Base-by-base conservation (phyloP, 2,113 vertebrate species). In the Trinectes maculatus region DNA sequence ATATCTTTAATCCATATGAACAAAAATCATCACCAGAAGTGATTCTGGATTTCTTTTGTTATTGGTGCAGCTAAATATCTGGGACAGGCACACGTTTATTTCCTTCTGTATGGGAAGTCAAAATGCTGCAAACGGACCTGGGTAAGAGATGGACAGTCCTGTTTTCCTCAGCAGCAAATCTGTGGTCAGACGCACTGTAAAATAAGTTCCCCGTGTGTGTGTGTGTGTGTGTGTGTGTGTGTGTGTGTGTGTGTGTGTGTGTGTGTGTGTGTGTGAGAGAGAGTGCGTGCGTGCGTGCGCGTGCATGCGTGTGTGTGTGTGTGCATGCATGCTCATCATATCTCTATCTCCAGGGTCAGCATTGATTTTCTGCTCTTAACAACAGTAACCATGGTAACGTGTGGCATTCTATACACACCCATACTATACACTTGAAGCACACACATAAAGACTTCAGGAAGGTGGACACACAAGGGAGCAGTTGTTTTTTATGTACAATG, bases 351-450 rank as follows among this genome's bases (percentile, higher is more conserved):
- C 3, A 16, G 64, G 74, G 51, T 79, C 78, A 82, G 55, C 65
- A 79, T 79, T 79, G 74, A 84, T 88, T 87, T 77, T 75, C 74
- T 70, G 22, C 59, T 69, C 72, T 75, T 71, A 60, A 80, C 60
- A 62, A 69, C 42, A 7, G 74, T 75, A 66, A 59, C 80, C 65
- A 75, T 79, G 63, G 85, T 53, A 87, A 87, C 72, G 7, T 7
- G 5, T n/a, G 57, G 33, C 67, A 47, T 49, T 62, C 0, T 60
- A 79, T 69, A 75, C 40, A 61, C 31, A 49, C 36, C 40, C 34
- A 2, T 63, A 66, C 62, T 63, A 78, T 70, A 70, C n/a, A 1
- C 42, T 25, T 8, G 24, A n/a, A 19, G 40, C 9, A 22, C 22
- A 58, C 1, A 49, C 15, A 54, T 42, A 66, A 11, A 24, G 11